Evolutionary conservation across 2,113 vertebrate genomes (phyloP), one percentile per base, ranked within the genome.

Genomic region (Xenopus tropicalis): DNA sequence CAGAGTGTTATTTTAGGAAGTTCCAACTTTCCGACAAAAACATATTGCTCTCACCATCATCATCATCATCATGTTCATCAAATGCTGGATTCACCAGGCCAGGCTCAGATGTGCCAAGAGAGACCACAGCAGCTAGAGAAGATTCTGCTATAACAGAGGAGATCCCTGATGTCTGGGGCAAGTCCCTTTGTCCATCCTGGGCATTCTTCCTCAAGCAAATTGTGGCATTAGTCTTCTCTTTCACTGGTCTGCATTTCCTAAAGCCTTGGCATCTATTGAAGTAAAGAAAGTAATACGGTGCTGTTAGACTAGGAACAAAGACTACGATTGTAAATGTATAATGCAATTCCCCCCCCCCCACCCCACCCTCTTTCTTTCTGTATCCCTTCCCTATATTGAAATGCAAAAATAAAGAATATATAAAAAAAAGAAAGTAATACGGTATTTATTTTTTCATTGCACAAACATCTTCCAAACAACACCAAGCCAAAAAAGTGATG

Each of bases 11-110:
- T 37, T 37, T 9, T 37, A 37, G 6, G 3, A 37, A 5, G 29
- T 37, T 37, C 5, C 16, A 48, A 48, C 46, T 48, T 14, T 17
- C 12, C 2, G 4, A 48, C 16, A 48, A 17, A 48, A 48, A 48
- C 16, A 48, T 54, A 3, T 71, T 21, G n/a, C 24, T 57, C 85
- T 79, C 87, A 95, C 94, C 95, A 68, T 95, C 94, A 68, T 95
- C 94, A 48, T 48, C 46, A 14, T 48, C 46, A 77, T 97, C 95
- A 61, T 86, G 86, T 86, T 94, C 95, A 80, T 96, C 95, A 80
- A 91, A 96, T 52, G 94, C 93, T 62, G 92, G 94, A 80, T 96
- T 96, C 54, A 95, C 90, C 72, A 95, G 78, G 1, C 94, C 94
- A 9, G 95, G 92, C 71, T 96, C 93, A 0, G 90, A 84, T 63